phyloP scores from a whole-genome alignment of 2,113 vertebrate genomes.

The Picathartes gymnocephalus region DNA sequence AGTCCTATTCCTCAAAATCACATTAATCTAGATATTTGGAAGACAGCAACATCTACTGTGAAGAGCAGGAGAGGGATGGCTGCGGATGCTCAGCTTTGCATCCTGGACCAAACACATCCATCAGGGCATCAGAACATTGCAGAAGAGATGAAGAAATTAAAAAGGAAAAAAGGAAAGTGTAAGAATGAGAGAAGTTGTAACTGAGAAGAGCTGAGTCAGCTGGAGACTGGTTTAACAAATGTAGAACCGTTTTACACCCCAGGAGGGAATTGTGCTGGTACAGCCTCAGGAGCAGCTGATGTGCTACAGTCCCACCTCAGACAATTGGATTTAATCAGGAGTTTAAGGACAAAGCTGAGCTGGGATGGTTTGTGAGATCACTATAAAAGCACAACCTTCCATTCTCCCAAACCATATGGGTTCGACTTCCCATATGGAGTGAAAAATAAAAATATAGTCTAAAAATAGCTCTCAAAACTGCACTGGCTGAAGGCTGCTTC shows the following conservation, averaged over 20 bases:
- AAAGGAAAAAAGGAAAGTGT: background rate
- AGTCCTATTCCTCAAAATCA: background rate
- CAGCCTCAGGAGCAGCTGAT: background rate
- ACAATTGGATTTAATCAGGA: background rate
- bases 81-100: background rate
- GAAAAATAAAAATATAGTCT: conserved; percentile 50
- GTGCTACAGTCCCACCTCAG: background rate
- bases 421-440: conserved; percentile 52
- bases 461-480: conserved; percentile 39
- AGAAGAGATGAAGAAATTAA: background rate
- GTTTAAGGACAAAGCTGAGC: background rate
- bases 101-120: background rate
- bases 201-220: background rate
- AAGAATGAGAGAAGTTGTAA: background rate
- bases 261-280: background rate
- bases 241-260: background rate
- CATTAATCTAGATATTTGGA: background rate
- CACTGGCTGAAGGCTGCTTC: conserved; percentile 44
- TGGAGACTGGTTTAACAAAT: background rate
- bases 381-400: conserved; percentile 28
- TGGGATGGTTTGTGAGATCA: background rate
- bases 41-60: background rate
- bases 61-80: background rate
- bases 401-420: conserved; percentile 43
- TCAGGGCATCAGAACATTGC: accelerated